Conservation (phyloP, 1,140 invertebrate genomes). For the Zeugodacus cucurbitae region DNA sequence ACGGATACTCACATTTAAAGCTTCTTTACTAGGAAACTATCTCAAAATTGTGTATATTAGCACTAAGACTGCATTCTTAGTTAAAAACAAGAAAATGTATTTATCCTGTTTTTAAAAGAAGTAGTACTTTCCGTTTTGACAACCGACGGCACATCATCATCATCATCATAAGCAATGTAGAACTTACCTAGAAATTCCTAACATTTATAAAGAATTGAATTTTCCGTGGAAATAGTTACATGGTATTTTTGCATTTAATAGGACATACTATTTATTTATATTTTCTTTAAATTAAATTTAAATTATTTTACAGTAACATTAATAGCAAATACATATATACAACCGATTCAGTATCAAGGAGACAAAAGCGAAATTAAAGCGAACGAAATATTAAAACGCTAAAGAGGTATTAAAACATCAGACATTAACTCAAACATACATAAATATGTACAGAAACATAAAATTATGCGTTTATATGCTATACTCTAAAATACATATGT, state of each 20-base stretch:
- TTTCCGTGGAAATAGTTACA: background rate
- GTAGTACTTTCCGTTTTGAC: too few relatives aligned
- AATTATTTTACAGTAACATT: background rate
- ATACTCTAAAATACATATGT: background rate
- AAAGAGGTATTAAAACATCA: conserved; percentile 32
- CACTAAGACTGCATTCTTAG: too few relatives aligned
- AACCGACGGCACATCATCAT: too few relatives aligned
- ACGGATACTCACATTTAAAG: too few relatives aligned
- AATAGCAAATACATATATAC: conserved; percentile 1
- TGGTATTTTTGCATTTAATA: background rate
- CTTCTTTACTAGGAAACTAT: too few relatives aligned
- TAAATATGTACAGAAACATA: background rate
- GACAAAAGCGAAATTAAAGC: background rate
- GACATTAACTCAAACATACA: conserved; percentile 1
- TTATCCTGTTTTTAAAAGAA: too few relatives aligned
- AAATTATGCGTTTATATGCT: background rate
- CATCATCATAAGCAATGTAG: too few relatives aligned
- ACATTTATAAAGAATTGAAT: background rate
- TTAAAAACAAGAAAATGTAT: too few relatives aligned
- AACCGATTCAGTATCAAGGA: background rate
- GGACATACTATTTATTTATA: conserved; percentile 1
- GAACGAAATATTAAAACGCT: background rate
- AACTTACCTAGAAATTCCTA: background rate
- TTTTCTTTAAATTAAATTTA: background rate
- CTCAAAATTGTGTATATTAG: too few relatives aligned